Percentiles rank a stretch among this genome's conserved stretches.
Conservation (phyloP, 2,888 invertebrate genomes). For the Drosophila kuntzei region DNA sequence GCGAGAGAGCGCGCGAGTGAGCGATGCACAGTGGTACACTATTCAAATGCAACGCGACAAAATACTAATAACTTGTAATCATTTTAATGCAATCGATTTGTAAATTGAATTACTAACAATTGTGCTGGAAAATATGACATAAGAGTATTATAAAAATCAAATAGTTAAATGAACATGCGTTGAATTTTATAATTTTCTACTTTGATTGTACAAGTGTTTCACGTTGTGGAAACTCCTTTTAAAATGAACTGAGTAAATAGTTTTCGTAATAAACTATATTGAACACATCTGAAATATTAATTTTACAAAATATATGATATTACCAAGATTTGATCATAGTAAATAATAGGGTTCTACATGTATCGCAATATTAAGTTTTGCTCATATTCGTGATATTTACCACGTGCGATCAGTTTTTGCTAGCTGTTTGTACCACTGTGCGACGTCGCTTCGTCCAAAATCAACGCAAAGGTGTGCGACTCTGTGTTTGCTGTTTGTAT, state of each 20-base stretch:
- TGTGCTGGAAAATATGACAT: not conserved
- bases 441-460: constrained; percentile 71
- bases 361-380: too few relatives aligned
- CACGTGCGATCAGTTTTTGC: constrained; percentile 47
- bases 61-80: not conserved
- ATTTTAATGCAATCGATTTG: not conserved
- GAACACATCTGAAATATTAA: not conserved
- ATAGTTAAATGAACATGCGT: too few relatives aligned
- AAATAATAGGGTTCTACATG: too few relatives aligned
- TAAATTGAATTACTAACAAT: not conserved
- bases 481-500: constrained; percentile 53
- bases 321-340: not conserved
- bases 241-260: not conserved
- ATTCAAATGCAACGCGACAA: constrained; percentile 7
- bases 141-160: not conserved
- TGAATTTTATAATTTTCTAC: not conserved
- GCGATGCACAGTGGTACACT: constrained; percentile 52
- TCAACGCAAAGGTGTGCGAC: constrained; percentile 81
- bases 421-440: constrained; percentile 45
- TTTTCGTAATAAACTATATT: not conserved
- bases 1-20: constrained; percentile 66
- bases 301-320: not conserved
- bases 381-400: not conserved
- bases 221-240: too few relatives aligned
- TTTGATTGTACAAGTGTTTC: constrained; percentile 1